Conservation (phyloP, 2,888 invertebrate genomes). For the Cephus nigrinus region DNA sequence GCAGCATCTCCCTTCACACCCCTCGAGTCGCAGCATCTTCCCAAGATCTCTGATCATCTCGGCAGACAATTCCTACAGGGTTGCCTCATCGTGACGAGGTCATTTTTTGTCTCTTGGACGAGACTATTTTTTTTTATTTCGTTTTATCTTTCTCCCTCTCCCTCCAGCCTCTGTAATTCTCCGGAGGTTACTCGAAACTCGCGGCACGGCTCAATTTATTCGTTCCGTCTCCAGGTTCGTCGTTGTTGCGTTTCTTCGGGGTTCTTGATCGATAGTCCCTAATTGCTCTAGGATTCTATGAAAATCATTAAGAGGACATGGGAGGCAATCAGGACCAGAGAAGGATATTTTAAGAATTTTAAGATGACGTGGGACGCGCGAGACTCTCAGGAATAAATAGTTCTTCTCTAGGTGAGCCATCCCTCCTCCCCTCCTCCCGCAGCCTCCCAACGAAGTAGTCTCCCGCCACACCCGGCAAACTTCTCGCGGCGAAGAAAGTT, state of each 20-base stretch:
- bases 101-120: slow-evolving; percentile 23
- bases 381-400: neutral
- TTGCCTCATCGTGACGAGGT: slow-evolving; percentile 40
- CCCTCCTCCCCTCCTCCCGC: neutral
- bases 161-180: slow-evolving; percentile 29
- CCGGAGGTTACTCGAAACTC: slow-evolving; percentile 23
- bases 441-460: neutral
- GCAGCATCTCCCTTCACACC: neutral
- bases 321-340: neutral
- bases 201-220: neutral
- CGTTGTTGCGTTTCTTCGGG: neutral
- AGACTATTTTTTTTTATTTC: slow-evolving; percentile 11
- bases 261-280: slow-evolving; percentile 56
- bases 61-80: slow-evolving; percentile 36
- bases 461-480: neutral
- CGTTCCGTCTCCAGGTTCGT: neutral
- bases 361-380: neutral
- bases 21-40: neutral
- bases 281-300: slow-evolving; percentile 54
- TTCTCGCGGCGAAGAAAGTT: neutral
- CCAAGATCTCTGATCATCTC: slow-evolving; percentile 29
- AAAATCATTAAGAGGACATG: slow-evolving; percentile 30
- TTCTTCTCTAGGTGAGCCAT: neutral
- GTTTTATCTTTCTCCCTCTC: slow-evolving; percentile 16
- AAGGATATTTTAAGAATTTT: neutral